Conservation (phyloP, 2,888 invertebrate species). For the Hyalella azteca region DNA sequence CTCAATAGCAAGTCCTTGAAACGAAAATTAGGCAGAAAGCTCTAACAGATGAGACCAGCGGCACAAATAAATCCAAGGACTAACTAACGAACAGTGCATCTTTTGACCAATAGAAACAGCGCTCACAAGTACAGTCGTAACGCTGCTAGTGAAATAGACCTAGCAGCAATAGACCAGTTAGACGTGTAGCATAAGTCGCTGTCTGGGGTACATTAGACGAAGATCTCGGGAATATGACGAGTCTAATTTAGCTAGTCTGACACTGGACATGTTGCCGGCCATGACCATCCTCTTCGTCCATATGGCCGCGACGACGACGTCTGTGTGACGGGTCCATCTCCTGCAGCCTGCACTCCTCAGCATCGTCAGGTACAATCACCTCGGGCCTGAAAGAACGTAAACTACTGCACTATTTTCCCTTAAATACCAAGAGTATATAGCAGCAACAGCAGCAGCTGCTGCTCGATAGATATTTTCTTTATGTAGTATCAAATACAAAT, state of each 20-base stretch:
- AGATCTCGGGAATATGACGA: neutral
- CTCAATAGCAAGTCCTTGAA: too few relatives aligned
- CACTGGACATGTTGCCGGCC: conserved; percentile 79
- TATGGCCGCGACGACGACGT: conserved; percentile 67
- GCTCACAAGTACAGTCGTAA: too few relatives aligned
- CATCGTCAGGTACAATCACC: conserved; percentile 75
- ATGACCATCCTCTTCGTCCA: conserved; percentile 75
- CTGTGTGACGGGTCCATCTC: conserved; percentile 79
- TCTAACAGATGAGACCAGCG: too few relatives aligned
- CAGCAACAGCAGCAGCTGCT: neutral
- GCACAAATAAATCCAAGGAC: too few relatives aligned
- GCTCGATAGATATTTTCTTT: too few relatives aligned
- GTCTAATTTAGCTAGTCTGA: conserved; percentile 67
- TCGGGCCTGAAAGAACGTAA: conserved; percentile 61
- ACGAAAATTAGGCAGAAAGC: too few relatives aligned
- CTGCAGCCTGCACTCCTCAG: conserved; percentile 76
- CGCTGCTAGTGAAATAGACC: too few relatives aligned
- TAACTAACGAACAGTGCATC: too few relatives aligned
- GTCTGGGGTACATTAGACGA: neutral
- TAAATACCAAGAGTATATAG: neutral
- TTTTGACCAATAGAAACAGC: too few relatives aligned
- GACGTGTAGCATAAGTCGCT: too few relatives aligned
- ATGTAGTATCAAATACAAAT: too few relatives aligned
- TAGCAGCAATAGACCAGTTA: too few relatives aligned
- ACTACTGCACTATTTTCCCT: neutral